Percentiles rank a stretch among this genome's conserved stretches.
Conservation (phyloP, 2,113 vertebrate genomes). For the Nycticryphes semicollaris region DNA sequence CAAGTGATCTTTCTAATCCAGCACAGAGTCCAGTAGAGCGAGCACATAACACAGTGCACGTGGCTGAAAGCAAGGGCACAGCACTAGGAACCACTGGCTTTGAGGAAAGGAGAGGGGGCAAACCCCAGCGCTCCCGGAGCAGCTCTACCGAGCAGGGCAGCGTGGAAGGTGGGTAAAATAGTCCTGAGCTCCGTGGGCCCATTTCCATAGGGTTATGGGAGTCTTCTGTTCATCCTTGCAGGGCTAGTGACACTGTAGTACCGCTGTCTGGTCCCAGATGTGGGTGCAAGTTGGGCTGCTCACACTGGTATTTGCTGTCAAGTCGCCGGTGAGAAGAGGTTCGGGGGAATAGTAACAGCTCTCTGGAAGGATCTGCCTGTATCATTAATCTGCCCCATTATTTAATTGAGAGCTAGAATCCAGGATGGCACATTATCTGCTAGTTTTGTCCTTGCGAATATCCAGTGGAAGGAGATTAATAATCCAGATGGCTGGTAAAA, state of each 20-base stretch:
- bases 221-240: not conserved
- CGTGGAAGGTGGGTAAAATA: not conserved
- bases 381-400: not conserved
- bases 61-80: not conserved
- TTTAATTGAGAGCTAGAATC: not conserved
- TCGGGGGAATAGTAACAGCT: not conserved
- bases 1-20: not conserved
- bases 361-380: not conserved
- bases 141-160: not conserved
- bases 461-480: not conserved
- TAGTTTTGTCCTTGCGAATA: not conserved
- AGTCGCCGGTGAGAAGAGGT: not conserved
- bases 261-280: fast-evolving
- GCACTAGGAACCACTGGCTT: not conserved
- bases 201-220: not conserved
- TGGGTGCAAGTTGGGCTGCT: not conserved
- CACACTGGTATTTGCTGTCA: not conserved
- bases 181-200: not conserved
- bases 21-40: fast-evolving
- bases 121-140: not conserved
- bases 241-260: not conserved
- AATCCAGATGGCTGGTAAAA: not conserved
- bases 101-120: not conserved
- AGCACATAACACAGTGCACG: fast-evolving
- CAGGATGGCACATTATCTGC: not conserved